Evolutionary conservation across 2,797 vertebrate genomes (phyloP).

Genomic region (Triplophysa yarkandensis): DNA sequence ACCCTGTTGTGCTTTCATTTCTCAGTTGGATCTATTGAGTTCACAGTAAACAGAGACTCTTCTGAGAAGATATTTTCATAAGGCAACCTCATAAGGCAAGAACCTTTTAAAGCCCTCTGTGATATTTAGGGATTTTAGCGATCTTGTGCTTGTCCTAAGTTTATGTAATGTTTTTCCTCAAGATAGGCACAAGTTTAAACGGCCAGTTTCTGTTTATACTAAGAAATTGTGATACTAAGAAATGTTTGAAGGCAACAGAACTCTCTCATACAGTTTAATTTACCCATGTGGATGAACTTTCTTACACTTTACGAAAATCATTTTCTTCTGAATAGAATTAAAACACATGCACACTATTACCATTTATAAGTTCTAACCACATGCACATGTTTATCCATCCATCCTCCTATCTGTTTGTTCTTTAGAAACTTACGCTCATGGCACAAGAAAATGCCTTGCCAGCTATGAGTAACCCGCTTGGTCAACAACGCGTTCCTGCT

Average conservation of each 20-base stretch:
- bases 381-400: not conserved
- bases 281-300: not conserved
- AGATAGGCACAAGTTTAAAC: not conserved
- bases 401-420: conserved; percentile 35
- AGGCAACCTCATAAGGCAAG: conserved; percentile 14
- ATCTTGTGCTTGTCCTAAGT: not conserved
- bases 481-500: conserved; percentile 14
- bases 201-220: conserved; percentile 1
- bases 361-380: not conserved
- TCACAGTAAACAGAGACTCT: conserved; percentile 16
- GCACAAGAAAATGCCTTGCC: conserved; percentile 20
- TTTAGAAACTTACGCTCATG: not conserved
- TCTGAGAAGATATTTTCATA: conserved; percentile 23
- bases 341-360: not conserved
- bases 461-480: conserved; percentile 23
- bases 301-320: not conserved
- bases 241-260: not conserved
- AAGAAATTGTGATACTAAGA: not conserved
- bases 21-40: conserved; percentile 1
- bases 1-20: conserved; percentile 7
- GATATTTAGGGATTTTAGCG: conserved; percentile 22
- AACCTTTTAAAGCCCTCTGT: not conserved
- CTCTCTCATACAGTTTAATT: not conserved
- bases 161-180: conserved; percentile 17
- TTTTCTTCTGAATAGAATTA: not conserved